These are phyloP conservation scores for Leptura quadrifasciata DNA, from an alignment of 2,888 invertebrate species.

Conservation along the genomic window DNA sequence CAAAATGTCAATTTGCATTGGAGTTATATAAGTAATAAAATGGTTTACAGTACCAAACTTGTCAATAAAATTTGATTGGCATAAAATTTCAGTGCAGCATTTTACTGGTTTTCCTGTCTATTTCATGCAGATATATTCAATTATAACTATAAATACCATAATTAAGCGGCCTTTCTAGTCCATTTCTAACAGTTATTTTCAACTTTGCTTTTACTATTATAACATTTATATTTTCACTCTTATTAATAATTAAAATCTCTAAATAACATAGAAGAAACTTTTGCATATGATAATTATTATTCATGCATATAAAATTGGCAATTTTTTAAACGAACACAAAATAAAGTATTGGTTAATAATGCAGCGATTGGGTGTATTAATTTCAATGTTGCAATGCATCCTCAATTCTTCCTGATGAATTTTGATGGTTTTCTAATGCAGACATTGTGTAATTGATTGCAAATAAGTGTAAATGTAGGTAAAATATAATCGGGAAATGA, in stretches of 20 bases:
- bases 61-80: background rate
- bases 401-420: constrained; percentile 17
- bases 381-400: constrained; percentile 21
- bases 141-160: background rate
- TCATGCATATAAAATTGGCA: background rate
- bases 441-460: constrained; percentile 10
- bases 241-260: background rate
- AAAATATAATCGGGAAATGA: constrained; percentile 12
- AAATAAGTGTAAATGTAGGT: constrained; percentile 10
- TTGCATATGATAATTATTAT: background rate
- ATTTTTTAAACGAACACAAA: constrained; percentile 12
- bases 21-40: too few species aligned
- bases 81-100: background rate
- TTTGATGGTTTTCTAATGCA: constrained; percentile 13
- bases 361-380: constrained; percentile 16
- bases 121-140: background rate
- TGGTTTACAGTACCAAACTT: background rate
- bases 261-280: background rate
- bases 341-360: constrained; percentile 12
- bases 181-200: background rate
- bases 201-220: background rate
- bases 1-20: too few species aligned
- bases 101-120: background rate
- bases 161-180: constrained; percentile 4
- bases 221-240: constrained; percentile 16